Evolutionary conservation across 1,140 invertebrate genomes (phyloP).

Genomic region (Hyphantria cunea): DNA sequence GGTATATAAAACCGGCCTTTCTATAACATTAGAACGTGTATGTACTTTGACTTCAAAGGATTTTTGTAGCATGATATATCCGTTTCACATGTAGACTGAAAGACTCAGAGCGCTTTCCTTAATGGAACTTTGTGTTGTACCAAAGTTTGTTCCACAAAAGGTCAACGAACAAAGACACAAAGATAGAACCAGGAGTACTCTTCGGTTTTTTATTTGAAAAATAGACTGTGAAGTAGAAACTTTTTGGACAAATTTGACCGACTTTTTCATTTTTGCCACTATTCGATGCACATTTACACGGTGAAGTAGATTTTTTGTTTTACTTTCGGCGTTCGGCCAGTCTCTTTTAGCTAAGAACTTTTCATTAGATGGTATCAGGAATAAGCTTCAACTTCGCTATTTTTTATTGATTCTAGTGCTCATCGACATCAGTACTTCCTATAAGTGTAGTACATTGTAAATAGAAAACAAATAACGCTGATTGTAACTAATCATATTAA

Average conservation of each 20-base stretch:
- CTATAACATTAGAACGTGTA: conserved; percentile 13
- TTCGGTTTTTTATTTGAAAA: conserved; percentile 29
- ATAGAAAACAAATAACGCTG: too few relatives aligned
- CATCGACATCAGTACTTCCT: too few relatives aligned
- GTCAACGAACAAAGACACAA: conserved; percentile 26
- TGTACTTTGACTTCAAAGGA: conserved; percentile 27
- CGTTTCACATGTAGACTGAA: conserved; percentile 11
- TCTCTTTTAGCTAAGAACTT: conserved; percentile 20
- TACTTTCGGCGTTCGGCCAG: conserved; percentile 6
- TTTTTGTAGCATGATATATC: conserved; percentile 22
- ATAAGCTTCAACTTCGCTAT: too few relatives aligned
- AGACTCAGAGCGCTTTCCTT: conserved; percentile 9
- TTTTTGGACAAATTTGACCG: conserved; percentile 39
- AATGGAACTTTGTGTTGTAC: conserved; percentile 28
- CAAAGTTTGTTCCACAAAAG: conserved; percentile 32
- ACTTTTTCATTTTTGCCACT: conserved; percentile 37
- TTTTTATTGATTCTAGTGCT: too few relatives aligned
- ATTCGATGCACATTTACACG: conserved; percentile 30
- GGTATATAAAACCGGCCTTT: conserved; percentile 7
- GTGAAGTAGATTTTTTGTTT: conserved; percentile 14
- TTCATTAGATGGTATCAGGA: conserved; percentile 7
- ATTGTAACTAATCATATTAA: too few relatives aligned
- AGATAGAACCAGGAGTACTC: conserved; percentile 18
- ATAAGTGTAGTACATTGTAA: too few relatives aligned
- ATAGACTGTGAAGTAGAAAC: conserved; percentile 33